These are phyloP conservation scores for Halcyon badia DNA, from an alignment of 2,797 vertebrate species.

Conservation along the genomic window DNA sequence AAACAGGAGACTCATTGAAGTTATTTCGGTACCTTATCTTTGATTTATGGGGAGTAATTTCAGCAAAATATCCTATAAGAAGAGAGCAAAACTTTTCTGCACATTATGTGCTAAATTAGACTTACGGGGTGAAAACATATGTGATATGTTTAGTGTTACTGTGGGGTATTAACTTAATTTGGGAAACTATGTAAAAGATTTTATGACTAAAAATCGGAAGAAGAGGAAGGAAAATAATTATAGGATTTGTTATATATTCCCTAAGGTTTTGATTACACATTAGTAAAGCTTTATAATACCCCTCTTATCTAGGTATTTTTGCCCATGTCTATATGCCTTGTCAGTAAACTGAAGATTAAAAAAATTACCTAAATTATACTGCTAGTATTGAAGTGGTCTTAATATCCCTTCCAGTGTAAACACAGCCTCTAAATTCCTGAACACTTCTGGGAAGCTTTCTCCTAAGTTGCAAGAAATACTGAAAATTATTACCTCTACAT, in stretches of 20 bases:
- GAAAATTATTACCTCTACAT: neutral
- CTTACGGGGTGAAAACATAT: neutral
- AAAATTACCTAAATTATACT: neutral
- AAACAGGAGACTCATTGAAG: constrained; percentile 57
- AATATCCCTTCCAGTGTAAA: neutral
- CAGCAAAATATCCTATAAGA: constrained; percentile 56
- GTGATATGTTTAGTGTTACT: neutral
- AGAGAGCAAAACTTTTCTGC: constrained; percentile 19
- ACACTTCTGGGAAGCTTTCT: neutral
- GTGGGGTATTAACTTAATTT: constrained; percentile 13
- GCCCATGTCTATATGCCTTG: neutral
- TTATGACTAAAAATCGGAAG: constrained; percentile 15
- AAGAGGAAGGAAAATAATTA: neutral
- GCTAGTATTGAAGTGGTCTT: neutral
- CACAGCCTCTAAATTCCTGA: neutral
- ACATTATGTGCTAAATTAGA: constrained; percentile 37
- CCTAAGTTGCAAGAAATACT: neutral
- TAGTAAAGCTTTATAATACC: neutral
- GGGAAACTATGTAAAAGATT: neutral
- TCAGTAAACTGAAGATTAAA: neutral
- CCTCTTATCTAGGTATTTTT: neutral
- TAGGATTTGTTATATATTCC: neutral
- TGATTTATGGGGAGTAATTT: constrained; percentile 66
- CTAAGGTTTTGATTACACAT: neutral
- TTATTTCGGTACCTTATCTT: constrained; percentile 61